Base-by-base conservation (phyloP, 2,888 invertebrate species). In the Luperina testacea region DNA sequence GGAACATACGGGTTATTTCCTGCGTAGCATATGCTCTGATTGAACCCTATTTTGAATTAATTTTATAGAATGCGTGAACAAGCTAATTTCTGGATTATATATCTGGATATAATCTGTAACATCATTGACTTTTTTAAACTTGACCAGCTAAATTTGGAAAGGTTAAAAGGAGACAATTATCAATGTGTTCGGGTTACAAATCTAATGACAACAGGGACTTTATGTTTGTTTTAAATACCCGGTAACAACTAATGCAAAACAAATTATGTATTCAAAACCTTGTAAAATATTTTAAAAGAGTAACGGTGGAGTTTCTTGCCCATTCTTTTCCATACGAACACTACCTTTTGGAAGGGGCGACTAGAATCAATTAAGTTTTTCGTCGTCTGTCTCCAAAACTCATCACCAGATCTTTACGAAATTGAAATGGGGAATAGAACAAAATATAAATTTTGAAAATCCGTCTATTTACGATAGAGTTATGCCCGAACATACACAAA, bases 1-100 rank as follows among this genome's bases (percentile, higher is more conserved):
- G 64, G 69, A 61, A 74, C 75, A 75, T 71, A 83, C 64, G 75
- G 68, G 69, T 45, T 61, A 87, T 85, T 86, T 86, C 83, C 86
- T 83, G 83, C 63, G 76, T 77, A 73, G 42, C 77, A 59, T 83
- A 75, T 77, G 87, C 72, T 59, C 69, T 77, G 85, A 85, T 80
- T 79, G 75, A 80, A 76, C 83, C 76, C 72, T 51, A 72, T 53
- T 77, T 67, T 75, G 76, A 69, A 75, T 79, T 77, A 65, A 71
- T 77, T 75, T 86, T 61, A 72, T 59, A 59, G 51, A 63, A 63
- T 78, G 15, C 45, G 32, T 75, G 77, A 59, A 77, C 71, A 72
- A 72, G 74, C 42, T 38, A 71, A 75, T 79, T 77, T 83, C 27
- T 61, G 13, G 13, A 64, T 76, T n/a, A 2, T 32, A 32, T 9